Percentiles rank a stretch among this genome's conserved stretches.
Evolutionary conservation across 2,113 vertebrate species (phyloP).

Genomic region (Ictalurus punctatus): DNA sequence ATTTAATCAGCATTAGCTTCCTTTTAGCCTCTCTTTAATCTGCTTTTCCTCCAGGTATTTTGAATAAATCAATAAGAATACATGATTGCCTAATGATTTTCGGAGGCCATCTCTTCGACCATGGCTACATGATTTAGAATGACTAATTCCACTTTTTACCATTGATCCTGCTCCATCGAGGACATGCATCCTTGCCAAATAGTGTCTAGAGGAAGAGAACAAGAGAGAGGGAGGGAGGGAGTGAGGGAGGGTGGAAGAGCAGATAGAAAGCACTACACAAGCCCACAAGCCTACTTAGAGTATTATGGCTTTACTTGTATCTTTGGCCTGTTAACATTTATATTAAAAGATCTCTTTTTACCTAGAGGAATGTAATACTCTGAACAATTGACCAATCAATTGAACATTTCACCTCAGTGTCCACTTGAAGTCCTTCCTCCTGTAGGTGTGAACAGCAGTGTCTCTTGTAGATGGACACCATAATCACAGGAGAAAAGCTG

Average conservation of each 20-base stretch:
- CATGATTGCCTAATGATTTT: constrained; percentile 99
- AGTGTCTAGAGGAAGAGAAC: constrained; percentile 37
- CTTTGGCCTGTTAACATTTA: constrained; percentile 11
- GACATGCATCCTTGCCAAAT: constrained; percentile 76
- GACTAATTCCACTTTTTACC: constrained; percentile 98
- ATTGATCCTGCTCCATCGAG: constrained; percentile 79
- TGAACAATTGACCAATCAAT: constrained; percentile 62
- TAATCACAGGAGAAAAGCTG: constrained; percentile 74
- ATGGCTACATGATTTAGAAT: constrained; percentile 97
- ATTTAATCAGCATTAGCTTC: constrained; percentile 99
- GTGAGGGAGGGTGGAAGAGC: neutral
- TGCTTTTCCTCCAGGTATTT: constrained; percentile 97
- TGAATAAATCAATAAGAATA: constrained; percentile 99
- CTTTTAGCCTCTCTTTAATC: constrained; percentile 95
- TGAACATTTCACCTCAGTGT: constrained; percentile 61
- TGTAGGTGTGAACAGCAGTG: constrained; percentile 39
- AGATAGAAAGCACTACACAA: constrained; percentile 12
- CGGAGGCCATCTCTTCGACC: constrained; percentile 94
- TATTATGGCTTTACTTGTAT: neutral
- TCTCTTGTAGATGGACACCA: constrained; percentile 70
- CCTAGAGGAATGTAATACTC: constrained; percentile 27
- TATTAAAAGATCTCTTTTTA: constrained; percentile 30
- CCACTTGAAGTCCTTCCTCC: constrained; percentile 45
- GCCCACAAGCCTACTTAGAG: neutral
- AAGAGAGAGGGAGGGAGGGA: neutral